Evolutionary conservation across 2,797 vertebrate species (phyloP).

Genomic region (Parambassis ranga): DNA sequence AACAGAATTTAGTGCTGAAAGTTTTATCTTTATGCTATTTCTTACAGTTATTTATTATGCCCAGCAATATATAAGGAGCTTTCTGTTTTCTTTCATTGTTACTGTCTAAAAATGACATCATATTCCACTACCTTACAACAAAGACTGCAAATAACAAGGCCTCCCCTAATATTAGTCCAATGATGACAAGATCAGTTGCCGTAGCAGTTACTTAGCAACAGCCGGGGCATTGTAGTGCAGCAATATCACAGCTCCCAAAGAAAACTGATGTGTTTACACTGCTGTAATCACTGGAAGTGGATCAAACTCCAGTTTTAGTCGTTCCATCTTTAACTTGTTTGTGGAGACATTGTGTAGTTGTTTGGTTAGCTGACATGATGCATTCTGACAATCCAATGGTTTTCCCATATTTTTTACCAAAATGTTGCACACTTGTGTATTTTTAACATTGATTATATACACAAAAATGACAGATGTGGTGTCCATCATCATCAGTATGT

Average conservation of each 20-base stretch:
- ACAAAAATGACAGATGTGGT: too few species aligned
- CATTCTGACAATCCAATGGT: too few species aligned
- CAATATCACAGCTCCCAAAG: slow-evolving; percentile 21
- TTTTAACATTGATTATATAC: too few species aligned
- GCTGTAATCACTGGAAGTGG: slow-evolving; percentile 45
- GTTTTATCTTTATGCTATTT: not conserved
- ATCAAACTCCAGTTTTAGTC: slow-evolving; percentile 38
- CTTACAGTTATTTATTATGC: too few species aligned
- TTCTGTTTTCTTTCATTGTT: not conserved
- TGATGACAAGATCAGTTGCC: slow-evolving; percentile 36
- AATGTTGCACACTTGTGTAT: too few species aligned
- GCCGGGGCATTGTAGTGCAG: not conserved
- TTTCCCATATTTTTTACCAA: too few species aligned
- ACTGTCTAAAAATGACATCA: not conserved
- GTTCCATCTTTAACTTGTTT: slow-evolving; percentile 27
- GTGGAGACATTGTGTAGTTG: slow-evolving; percentile 15
- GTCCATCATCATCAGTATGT: too few species aligned
- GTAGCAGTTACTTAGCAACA: slow-evolving; percentile 60
- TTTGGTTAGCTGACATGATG: slow-evolving; percentile 11
- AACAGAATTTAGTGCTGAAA: not conserved
- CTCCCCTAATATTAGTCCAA: slow-evolving; percentile 23
- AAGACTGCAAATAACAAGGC: slow-evolving; percentile 25
- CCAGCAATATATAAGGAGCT: too few species aligned
- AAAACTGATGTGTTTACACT: slow-evolving; percentile 26
- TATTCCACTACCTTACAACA: slow-evolving; percentile 1